Evolutionary conservation across 2,797 vertebrate genomes (phyloP), one percentile per base, ranked within the genome.

Genomic region (Euthynnus affinis): DNA sequence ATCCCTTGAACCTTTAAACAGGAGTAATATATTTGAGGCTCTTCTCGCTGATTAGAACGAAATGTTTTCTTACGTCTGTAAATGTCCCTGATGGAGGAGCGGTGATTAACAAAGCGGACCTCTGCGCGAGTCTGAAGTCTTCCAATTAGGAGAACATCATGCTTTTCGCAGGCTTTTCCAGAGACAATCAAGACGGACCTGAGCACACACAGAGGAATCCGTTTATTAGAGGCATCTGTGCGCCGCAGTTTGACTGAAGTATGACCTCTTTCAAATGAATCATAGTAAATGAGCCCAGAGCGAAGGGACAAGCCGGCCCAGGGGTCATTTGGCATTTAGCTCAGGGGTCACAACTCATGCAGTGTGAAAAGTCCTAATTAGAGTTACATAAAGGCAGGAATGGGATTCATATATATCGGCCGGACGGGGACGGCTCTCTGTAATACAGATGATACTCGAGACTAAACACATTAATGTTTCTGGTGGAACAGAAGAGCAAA

Each of bases 321-420:
- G 2, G 44, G 72, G 62, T 40, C 55, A 72, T 59, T 10, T 64
- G 49, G 25, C 62, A 51, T 71, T 70, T 49, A 70, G 44, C 27
- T 71, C 22, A 40, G 34, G 60, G 68, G 51, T 74, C 42, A 60
- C 9, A 69, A 70, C 40, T 32, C 18, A 22, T 18, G 48, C 55
- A 3, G n/a, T n/a, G 44, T 49, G 55, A 63, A 77, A 66, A 74
- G 18, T 46, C 49, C 77, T 71, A 51, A 84, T 78, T 86, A 74
- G 32, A 56, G 49, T 0, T 48, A 66, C 23, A 48, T 37, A 57
- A 66, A 76, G 44, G 56, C 64, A 49, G 64, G 37, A 3, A 32
- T 25, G 66, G 71, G 76, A 63, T 57, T 76, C 29, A 22, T 51
- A 51, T 51, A 51, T 27, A 56, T 60, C 27, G 23, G 5, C 49